These are phyloP conservation scores for Sarcophaga caerulescens DNA, from an alignment of 2,888 invertebrate species.

Conservation along the genomic window DNA sequence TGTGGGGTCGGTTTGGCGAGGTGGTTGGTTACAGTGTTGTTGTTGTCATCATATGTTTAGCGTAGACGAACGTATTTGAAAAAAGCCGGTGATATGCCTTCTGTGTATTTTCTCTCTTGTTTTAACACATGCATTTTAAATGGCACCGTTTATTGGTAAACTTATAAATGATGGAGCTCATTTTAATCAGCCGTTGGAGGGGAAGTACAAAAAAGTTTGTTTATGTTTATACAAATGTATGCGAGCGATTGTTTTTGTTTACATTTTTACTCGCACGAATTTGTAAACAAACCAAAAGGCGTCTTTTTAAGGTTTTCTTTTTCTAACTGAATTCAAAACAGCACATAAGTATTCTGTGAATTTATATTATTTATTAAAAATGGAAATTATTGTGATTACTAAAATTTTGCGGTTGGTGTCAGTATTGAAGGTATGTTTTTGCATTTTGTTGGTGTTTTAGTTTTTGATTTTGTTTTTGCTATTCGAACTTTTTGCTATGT, in stretches of 20 bases:
- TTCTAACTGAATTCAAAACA: background rate
- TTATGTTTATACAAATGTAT: background rate
- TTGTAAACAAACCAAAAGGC: conserved; percentile 35
- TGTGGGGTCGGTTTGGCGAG: conserved; percentile 20
- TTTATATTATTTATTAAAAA: too few species aligned
- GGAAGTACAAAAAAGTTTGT: conserved; percentile 9
- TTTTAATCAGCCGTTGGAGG: background rate
- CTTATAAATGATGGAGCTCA: background rate
- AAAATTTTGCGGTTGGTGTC: background rate
- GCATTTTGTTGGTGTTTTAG: background rate
- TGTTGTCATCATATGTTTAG: conserved; percentile 37
- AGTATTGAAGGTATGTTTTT: background rate
- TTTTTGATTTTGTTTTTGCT: conserved; percentile 30
- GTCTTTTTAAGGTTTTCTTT: background rate
- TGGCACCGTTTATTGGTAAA: background rate
- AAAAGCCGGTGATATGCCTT: conserved; percentile 49
- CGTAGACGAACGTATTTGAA: background rate
- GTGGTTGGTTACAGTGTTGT: background rate
- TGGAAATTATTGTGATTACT: too few species aligned
- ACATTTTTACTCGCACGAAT: background rate
- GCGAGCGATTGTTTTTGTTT: background rate
- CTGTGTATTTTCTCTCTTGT: conserved; percentile 17
- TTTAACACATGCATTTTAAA: conserved; percentile 49
- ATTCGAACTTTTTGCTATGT: conserved; percentile 50
- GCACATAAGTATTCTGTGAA: too few species aligned